phyloP scores from a whole-genome alignment of 2,113 vertebrate genomes.

The Malurus elegans region DNA sequence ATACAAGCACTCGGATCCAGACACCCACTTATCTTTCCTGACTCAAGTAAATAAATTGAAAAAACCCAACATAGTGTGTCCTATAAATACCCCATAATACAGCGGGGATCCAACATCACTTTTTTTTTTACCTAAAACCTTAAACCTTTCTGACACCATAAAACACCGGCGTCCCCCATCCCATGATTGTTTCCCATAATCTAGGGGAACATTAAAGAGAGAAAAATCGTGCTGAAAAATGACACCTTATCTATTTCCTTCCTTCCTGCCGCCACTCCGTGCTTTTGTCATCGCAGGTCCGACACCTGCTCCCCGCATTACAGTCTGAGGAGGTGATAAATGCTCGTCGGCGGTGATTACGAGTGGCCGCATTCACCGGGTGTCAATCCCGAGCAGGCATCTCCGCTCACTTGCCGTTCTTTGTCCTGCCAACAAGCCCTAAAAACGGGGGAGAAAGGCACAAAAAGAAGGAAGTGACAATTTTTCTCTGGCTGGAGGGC shows the following conservation, averaged over 20 bases:
- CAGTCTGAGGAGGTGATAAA: conserved; percentile 22
- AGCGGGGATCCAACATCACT: neutral
- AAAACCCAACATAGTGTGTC: neutral
- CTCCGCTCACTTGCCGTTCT: neutral
- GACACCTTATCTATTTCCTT: conserved; percentile 32
- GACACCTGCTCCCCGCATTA: conserved; percentile 47
- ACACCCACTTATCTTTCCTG: conserved; percentile 17
- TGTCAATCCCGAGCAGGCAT: neutral
- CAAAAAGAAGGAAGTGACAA: neutral
- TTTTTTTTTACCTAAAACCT: conserved; percentile 32
- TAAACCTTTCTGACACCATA: conserved; percentile 39
- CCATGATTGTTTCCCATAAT: conserved; percentile 29
- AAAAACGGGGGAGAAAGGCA: neutral
- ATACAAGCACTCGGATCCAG: neutral
- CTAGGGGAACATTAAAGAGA: conserved; percentile 34
- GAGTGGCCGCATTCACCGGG: neutral
- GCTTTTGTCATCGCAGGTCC: conserved; percentile 44
- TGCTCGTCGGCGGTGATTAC: neutral
- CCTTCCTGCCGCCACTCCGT: neutral
- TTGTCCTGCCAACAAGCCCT: neutral
- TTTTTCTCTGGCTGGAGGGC: neutral
- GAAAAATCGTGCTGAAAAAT: conserved; percentile 46
- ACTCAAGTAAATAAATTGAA: conserved; percentile 26
- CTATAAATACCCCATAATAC: neutral
- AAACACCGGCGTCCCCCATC: neutral